phyloP scores from a whole-genome alignment of 2,888 invertebrate species.

The Sylvicola fuscatus region DNA sequence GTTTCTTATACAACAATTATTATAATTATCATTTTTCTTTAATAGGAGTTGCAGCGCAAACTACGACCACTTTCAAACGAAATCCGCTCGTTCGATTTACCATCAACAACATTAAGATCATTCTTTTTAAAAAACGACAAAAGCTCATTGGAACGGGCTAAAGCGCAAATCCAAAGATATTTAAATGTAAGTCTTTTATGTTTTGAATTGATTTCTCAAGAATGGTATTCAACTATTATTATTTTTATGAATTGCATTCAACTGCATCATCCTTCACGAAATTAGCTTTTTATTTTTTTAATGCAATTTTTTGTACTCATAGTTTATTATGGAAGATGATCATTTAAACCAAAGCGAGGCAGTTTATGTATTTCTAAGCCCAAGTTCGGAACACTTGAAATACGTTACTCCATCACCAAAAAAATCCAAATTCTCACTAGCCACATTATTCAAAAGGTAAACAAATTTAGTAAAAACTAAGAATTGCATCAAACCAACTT shows the following conservation, averaged over 20 bases:
- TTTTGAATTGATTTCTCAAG: constrained; percentile 1
- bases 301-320: no score
- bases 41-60: constrained; percentile 65
- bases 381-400: constrained; percentile 75
- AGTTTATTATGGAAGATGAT: constrained; percentile 77
- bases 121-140: constrained; percentile 66
- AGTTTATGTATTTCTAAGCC: constrained; percentile 77
- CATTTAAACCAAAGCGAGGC: constrained; percentile 74
- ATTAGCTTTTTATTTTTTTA: no score
- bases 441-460: constrained; percentile 69
- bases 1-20: neutral
- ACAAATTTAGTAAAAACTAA: neutral
- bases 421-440: constrained; percentile 70
- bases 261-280: no score
- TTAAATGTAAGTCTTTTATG: constrained; percentile 44
- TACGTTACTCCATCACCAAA: constrained; percentile 57
- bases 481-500: neutral
- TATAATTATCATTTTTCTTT: constrained; percentile 16
- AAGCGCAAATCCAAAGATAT: constrained; percentile 65
- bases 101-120: constrained; percentile 55
- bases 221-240: constrained; percentile 3
- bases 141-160: constrained; percentile 62
- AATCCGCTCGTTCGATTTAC: constrained; percentile 62
- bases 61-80: constrained; percentile 62
- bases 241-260: no score